Percentiles rank a stretch among this genome's conserved stretches.
These are phyloP conservation scores for Eledone cirrhosa DNA, from an alignment of 2,888 invertebrate genomes.

Conservation along the genomic window DNA sequence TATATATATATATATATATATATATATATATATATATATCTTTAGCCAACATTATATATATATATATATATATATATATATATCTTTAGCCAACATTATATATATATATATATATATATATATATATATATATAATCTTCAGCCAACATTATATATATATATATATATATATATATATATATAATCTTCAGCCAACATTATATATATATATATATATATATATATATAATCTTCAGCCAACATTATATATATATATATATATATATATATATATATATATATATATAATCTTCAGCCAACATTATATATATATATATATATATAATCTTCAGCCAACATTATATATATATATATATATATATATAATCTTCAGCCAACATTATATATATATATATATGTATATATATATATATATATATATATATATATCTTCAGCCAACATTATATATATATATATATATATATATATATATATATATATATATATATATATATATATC, in stretches of 20 bases:
- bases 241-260: no score
- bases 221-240: no score
- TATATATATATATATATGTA: constrained; percentile 4
- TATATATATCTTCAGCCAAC: neutral
- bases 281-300: no score
- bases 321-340: neutral
- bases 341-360: neutral
- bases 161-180: neutral
- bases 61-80: neutral
- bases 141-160: neutral
- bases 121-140: neutral
- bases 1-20: neutral
- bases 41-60: neutral
- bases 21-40: neutral
- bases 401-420: neutral
- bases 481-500: neutral
- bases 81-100: neutral
- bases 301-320: neutral
- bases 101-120: neutral
- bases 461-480: neutral
- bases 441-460: neutral
- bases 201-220: neutral
- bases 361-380: neutral
- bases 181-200: no score
- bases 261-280: no score